phyloP scores from a whole-genome alignment of 2,888 invertebrate species.

The Anthophora plumipes region DNA sequence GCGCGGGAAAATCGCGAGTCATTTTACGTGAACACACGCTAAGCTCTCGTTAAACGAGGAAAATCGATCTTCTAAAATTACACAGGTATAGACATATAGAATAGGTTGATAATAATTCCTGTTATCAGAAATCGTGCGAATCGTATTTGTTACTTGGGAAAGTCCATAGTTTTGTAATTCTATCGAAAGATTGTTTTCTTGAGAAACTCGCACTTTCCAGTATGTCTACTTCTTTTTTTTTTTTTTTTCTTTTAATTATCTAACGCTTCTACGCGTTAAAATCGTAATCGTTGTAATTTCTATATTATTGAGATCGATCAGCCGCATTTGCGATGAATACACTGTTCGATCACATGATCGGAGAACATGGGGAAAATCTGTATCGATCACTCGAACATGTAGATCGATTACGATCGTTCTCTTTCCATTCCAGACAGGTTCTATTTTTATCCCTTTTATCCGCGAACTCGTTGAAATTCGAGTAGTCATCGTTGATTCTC shows the following conservation, averaged over 20 bases:
- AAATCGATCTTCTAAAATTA: neutral
- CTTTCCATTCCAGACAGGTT: neutral
- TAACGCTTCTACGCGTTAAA: neutral
- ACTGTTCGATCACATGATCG: slow-evolving; percentile 18
- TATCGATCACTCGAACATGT: neutral
- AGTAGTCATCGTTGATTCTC: neutral
- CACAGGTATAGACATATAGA: neutral
- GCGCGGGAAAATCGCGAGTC: slow-evolving; percentile 7
- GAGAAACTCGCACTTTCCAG: neutral
- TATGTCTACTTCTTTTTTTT: neutral
- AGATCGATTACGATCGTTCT: too few relatives aligned
- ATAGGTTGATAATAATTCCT: neutral
- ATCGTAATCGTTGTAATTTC: neutral
- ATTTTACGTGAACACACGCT: neutral
- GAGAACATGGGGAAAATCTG: neutral
- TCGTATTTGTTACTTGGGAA: neutral
- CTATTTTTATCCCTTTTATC: slow-evolving; percentile 30
- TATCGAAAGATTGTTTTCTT: neutral
- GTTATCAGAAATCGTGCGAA: neutral
- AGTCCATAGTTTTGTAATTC: neutral
- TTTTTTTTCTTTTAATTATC: neutral
- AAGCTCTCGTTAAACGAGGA: neutral
- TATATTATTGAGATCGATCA: neutral
- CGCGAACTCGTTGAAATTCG: neutral
- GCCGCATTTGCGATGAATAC: rapidly evolving